Percentiles rank a stretch among this genome's conserved stretches.
Conservation (phyloP, 2,113 vertebrate genomes). For the Archocentrus centrarchus region DNA sequence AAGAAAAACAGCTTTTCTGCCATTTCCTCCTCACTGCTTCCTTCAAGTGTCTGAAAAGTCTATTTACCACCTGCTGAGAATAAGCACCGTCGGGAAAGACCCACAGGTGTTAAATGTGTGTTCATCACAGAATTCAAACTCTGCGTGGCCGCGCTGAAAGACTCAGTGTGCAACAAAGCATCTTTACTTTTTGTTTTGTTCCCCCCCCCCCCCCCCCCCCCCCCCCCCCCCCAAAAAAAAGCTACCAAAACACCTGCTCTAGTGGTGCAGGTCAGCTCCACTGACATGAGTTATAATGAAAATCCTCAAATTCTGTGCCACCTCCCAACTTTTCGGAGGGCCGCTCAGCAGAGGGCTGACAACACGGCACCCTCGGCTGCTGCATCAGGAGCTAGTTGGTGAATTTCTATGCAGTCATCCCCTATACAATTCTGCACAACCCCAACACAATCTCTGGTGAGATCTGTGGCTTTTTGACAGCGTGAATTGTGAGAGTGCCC, state of each 20-base stretch:
- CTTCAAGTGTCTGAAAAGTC: not conserved
- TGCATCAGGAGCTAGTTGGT: not conserved
- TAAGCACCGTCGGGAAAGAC: not conserved
- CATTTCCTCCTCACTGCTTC: not conserved
- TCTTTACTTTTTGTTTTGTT: slow-evolving; percentile 1
- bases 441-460: slow-evolving; percentile 5
- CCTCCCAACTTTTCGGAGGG: not conserved
- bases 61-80: not conserved
- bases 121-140: slow-evolving; percentile 31
- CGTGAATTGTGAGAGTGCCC: slow-evolving; percentile 27
- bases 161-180: slow-evolving; percentile 1
- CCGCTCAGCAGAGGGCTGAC: not conserved
- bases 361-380: not conserved
- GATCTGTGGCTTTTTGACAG: slow-evolving; percentile 37
- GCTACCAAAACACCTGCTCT: slow-evolving; percentile 4
- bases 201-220: too few relatives aligned
- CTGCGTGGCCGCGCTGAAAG: not conserved
- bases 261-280: slow-evolving; percentile 11
- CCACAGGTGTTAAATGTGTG: slow-evolving; percentile 11
- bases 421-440: not conserved
- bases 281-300: slow-evolving; percentile 32
- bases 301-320: slow-evolving; percentile 26
- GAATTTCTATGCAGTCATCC: slow-evolving; percentile 7
- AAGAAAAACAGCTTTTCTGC: not conserved
- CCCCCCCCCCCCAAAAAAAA: too few relatives aligned